A percentile compares a stretch with the other conserved stretches of the same genome.
These are phyloP conservation scores for Sinocyclocheilus grahami DNA, from an alignment of 2,113 vertebrate species.

Conservation along the genomic window DNA sequence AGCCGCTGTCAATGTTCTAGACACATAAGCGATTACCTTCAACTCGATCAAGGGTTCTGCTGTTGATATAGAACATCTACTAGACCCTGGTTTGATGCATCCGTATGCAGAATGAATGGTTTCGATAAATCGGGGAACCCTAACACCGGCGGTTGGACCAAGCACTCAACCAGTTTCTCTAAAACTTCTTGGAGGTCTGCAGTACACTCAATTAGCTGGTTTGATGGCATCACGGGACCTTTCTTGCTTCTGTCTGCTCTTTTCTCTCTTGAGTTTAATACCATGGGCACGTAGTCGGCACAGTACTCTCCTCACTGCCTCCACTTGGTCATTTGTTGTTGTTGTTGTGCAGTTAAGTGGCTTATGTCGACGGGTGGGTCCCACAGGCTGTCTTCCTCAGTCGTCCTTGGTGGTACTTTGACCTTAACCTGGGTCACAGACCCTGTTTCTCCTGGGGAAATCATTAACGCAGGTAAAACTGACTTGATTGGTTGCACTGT, in stretches of 20 bases:
- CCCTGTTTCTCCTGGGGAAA: not conserved
- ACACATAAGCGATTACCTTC: too few relatives aligned
- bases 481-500: not conserved
- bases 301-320: conserved; percentile 34
- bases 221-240: not conserved
- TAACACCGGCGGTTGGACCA: not conserved
- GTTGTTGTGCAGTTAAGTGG: conserved; percentile 21
- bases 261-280: conserved; percentile 3
- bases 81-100: not conserved
- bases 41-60: not conserved
- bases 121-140: not conserved
- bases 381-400: conserved; percentile 4
- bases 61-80: not conserved
- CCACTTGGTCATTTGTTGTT: conserved; percentile 1
- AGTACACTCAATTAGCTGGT: not conserved
- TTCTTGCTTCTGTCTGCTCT: not conserved
- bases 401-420: not conserved
- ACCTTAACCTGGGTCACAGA: not conserved
- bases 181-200: not conserved
- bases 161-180: not conserved
- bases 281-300: not conserved
- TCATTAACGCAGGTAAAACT: not conserved
- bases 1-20: too few relatives aligned
- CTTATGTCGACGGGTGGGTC: conserved; percentile 39
- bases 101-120: not conserved